These are phyloP conservation scores for Hucho hucho DNA, from an alignment of 2,113 vertebrate genomes.

Conservation along the genomic window DNA sequence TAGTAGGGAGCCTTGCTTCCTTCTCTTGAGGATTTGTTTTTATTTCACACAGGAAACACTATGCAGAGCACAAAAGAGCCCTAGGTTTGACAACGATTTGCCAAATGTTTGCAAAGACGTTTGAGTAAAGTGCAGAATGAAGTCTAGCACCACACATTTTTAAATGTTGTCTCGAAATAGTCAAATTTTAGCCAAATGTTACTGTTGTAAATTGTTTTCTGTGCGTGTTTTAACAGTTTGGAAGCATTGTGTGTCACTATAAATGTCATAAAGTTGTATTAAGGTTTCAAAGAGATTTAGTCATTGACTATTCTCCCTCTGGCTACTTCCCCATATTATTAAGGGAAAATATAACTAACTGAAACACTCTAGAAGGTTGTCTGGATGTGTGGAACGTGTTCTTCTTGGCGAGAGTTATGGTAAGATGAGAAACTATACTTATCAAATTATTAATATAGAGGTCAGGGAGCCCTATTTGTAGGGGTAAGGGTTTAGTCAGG, in stretches of 20 bases:
- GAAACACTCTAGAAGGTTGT: not conserved
- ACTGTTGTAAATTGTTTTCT: conserved; percentile 21
- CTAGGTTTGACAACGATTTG: not conserved
- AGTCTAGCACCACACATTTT: not conserved
- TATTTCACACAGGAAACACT: conserved; percentile 35
- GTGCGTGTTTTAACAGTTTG: conserved; percentile 38
- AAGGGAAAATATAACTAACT: not conserved
- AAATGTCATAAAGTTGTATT: conserved; percentile 38
- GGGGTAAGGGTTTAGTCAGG: no score
- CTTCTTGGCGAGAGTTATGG: no score
- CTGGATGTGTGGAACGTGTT: not conserved
- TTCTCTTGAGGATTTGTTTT: not conserved
- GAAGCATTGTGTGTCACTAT: conserved; percentile 32
- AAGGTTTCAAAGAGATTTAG: not conserved
- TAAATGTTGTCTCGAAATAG: not conserved
- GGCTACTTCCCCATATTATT: not conserved
- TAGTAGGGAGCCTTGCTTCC: conserved; percentile 26
- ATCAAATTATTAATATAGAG: no score
- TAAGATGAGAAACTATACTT: no score
- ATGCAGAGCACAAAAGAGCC: conserved; percentile 9
- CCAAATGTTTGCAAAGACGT: not conserved
- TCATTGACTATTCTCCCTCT: not conserved
- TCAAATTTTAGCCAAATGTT: conserved; percentile 16
- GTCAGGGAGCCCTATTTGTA: no score
- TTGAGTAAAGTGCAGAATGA: not conserved